phyloP scores from a whole-genome alignment of 2,113 vertebrate species.

The Takifugu flavidus region DNA sequence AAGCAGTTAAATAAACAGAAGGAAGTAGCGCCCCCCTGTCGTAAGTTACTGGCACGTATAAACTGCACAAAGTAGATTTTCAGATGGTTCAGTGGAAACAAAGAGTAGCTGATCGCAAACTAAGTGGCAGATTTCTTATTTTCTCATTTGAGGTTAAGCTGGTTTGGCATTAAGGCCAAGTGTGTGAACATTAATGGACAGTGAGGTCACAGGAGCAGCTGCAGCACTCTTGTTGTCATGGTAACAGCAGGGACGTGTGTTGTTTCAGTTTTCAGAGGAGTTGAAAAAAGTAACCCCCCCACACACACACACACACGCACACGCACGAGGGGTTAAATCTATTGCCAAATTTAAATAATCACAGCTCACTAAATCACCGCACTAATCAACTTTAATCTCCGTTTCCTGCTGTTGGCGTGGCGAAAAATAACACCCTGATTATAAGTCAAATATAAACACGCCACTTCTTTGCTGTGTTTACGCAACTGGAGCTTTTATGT shows the following conservation, averaged over 20 bases:
- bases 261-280: slow-evolving; percentile 19
- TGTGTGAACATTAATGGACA: slow-evolving; percentile 12
- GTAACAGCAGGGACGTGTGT: slow-evolving; percentile 5
- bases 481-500: neutral
- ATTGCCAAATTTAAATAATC: neutral
- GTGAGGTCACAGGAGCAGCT: slow-evolving; percentile 52
- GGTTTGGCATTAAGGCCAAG: neutral
- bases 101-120: slow-evolving; percentile 3
- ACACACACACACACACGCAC: too few species aligned
- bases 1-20: neutral
- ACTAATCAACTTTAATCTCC: too few species aligned
- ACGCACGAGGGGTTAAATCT: too few species aligned
- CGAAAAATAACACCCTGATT: slow-evolving; percentile 43
- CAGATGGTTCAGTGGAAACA: slow-evolving; percentile 2
- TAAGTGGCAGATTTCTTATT: neutral
- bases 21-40: neutral
- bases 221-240: slow-evolving; percentile 22
- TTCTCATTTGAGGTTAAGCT: neutral
- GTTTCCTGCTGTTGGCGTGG: too few species aligned
- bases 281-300: neutral
- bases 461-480: slow-evolving; percentile 30
- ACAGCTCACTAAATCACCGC: neutral
- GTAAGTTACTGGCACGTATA: too few species aligned
- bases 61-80: too few species aligned
- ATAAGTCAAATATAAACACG: slow-evolving; percentile 41